Conservation (phyloP, 2,113 vertebrate species). For the Scomber colias region DNA sequence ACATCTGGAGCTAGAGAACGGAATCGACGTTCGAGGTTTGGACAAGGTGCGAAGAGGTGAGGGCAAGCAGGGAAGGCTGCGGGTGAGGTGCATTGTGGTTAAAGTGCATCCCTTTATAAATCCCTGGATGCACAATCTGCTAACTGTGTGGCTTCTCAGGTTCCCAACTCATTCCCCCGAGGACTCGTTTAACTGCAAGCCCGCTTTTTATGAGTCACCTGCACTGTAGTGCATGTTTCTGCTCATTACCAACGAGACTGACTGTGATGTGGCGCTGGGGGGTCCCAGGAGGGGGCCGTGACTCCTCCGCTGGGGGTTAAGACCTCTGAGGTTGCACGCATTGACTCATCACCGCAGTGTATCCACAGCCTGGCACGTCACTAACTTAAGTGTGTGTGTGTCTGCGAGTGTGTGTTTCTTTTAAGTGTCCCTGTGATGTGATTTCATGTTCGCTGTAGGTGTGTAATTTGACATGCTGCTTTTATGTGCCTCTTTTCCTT, state of each 20-base stretch:
- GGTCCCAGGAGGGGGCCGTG: constrained; percentile 19
- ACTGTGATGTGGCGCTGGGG: constrained; percentile 40
- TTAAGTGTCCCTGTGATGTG: constrained; percentile 5
- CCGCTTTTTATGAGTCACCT: constrained; percentile 69
- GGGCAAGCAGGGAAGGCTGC: constrained; percentile 7
- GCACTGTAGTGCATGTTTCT: constrained; percentile 48
- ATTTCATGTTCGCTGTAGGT: constrained; percentile 18
- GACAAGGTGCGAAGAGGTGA: background rate
- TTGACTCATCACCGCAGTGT: constrained; percentile 24
- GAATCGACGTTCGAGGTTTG: constrained; percentile 13
- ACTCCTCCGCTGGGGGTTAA: constrained; percentile 51
- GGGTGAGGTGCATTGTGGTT: constrained; percentile 22
- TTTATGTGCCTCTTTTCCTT: constrained; percentile 16
- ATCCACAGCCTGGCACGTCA: constrained; percentile 15
- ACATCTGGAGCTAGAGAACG: constrained; percentile 48
- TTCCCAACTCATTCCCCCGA: constrained; percentile 59
- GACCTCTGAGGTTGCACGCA: constrained; percentile 61
- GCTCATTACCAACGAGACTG: constrained; percentile 71
- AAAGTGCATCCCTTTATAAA: constrained; percentile 37
- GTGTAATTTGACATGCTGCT: constrained; percentile 27
- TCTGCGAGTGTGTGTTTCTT: background rate
- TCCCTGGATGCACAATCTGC: constrained; percentile 21
- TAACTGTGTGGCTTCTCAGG: constrained; percentile 49
- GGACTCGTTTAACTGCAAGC: constrained; percentile 77
- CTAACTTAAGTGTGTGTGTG: constrained; percentile 22